Conservation (phyloP, 2,113 vertebrate genomes). For the Perognathus longimembris region DNA sequence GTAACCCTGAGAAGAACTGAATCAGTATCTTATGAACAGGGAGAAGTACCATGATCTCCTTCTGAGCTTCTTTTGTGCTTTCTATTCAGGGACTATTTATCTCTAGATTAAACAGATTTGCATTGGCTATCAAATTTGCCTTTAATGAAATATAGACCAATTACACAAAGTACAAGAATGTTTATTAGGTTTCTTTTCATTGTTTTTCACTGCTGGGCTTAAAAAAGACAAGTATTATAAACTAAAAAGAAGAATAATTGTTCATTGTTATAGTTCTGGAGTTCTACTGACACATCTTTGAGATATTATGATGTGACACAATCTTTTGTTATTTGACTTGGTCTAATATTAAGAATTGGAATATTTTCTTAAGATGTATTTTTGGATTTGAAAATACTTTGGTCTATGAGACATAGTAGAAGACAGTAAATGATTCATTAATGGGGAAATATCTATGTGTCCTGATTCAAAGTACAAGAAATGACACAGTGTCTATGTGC, state of each 20-base stretch:
- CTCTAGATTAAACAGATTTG: neutral
- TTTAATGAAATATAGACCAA: neutral
- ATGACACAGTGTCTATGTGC: neutral
- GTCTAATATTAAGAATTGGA: neutral
- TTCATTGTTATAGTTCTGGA: neutral
- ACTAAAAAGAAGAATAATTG: neutral
- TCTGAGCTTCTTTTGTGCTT: neutral
- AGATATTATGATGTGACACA: neutral
- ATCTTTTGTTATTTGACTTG: neutral
- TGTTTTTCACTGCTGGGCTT: neutral
- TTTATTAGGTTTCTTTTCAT: neutral
- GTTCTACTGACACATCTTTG: neutral
- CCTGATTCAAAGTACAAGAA: neutral
- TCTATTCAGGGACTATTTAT: neutral
- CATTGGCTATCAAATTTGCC: neutral
- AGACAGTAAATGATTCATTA: neutral
- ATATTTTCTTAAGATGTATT: neutral
- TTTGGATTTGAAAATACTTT: constrained; percentile 10
- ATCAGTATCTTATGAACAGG: neutral
- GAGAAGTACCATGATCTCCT: neutral
- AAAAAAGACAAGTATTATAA: neutral
- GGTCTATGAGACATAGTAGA: neutral
- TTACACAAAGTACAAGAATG: neutral
- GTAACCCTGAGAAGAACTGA: neutral
- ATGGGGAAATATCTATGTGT: neutral